Evolutionary conservation across 2,888 invertebrate species (phyloP).

Genomic region (Rotaria socialis): DNA sequence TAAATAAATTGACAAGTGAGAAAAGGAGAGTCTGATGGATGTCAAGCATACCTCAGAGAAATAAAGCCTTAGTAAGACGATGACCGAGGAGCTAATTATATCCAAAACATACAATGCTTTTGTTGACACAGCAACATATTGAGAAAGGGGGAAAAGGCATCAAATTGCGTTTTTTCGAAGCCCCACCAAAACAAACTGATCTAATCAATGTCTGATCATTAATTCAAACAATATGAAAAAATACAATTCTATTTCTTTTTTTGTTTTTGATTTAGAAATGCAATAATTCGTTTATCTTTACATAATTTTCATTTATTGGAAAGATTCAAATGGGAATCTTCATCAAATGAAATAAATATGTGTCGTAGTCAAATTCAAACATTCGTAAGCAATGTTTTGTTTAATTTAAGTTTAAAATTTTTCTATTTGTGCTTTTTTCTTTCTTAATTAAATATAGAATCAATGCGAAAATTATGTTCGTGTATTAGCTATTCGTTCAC

Average conservation of each 20-base stretch:
- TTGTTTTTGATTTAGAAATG: neutral
- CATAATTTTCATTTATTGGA: constrained; percentile 14
- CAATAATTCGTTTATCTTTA: neutral
- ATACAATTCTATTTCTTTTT: too few relatives aligned
- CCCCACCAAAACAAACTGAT: too few relatives aligned
- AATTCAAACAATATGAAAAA: too few relatives aligned
- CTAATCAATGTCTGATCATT: too few relatives aligned
- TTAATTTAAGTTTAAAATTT: too few relatives aligned
- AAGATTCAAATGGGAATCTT: neutral
- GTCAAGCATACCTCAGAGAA: constrained; percentile 4
- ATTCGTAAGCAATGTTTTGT: neutral
- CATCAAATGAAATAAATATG: neutral
- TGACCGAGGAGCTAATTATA: constrained; percentile 26
- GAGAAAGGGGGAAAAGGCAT: neutral
- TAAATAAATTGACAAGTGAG: neutral
- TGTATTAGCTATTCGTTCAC: neutral
- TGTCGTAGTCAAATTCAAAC: neutral
- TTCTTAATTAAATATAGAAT: neutral
- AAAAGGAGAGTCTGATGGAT: neutral
- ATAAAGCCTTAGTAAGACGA: neutral
- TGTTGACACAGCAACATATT: constrained; percentile 1
- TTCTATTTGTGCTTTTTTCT: neutral
- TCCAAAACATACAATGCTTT: constrained; percentile 19
- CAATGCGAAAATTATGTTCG: constrained; percentile 24
- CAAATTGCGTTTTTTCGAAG: neutral